Conservation (phyloP, 1,140 invertebrate genomes). For the Sipha flava region DNA sequence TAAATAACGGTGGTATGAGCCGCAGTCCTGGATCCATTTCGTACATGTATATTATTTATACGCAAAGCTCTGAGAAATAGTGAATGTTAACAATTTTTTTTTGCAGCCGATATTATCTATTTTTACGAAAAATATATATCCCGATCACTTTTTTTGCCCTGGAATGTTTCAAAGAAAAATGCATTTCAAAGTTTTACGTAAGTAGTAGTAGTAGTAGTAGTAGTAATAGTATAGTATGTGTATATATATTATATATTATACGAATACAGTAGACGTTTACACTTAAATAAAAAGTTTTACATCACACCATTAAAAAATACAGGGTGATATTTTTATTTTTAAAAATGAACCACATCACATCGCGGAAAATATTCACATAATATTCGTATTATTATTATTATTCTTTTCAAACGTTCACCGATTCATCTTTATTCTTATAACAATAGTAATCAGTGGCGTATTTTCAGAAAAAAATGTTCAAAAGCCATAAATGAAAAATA, state of each 20-base stretch:
- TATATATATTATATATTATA: no score
- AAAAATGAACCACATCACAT: no score
- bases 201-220: no score
- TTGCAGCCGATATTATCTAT: background rate
- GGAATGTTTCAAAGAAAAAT: background rate
- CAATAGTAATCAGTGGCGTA: no score
- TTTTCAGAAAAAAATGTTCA: no score
- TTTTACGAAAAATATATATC: background rate
- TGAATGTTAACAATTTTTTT: background rate
- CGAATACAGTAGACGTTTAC: no score
- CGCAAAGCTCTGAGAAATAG: background rate
- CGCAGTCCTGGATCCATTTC: background rate
- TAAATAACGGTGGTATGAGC: background rate
- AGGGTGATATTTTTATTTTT: no score
- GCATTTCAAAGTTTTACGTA: background rate
- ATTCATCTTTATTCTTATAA: no score
- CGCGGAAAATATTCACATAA: no score
- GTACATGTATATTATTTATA: background rate
- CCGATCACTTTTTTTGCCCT: background rate
- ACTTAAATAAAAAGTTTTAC: background rate
- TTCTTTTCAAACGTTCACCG: no score
- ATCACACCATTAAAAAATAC: background rate
- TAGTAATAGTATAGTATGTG: background rate
- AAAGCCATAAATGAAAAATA: no score
- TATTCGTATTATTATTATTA: no score